Evolutionary conservation across 2,797 vertebrate genomes (phyloP).

Genomic region (Lagocephalus sceleratus): DNA sequence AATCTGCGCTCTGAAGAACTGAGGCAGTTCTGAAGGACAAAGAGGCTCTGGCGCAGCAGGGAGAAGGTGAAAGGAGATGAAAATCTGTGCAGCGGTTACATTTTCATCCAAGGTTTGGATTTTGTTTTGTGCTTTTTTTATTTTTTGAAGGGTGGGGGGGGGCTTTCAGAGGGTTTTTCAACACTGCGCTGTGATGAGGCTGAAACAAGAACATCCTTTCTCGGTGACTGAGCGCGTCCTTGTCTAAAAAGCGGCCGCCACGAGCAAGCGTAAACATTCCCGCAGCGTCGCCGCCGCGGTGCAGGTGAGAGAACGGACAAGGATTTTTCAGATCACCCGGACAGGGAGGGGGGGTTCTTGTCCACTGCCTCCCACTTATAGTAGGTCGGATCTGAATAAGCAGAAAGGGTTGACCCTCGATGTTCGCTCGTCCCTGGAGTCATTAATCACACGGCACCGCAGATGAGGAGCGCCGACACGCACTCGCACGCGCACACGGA

Average conservation of each 20-base stretch:
- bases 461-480: constrained; percentile 29
- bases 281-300: constrained; percentile 40
- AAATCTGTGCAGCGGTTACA: too few species aligned
- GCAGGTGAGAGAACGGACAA: constrained; percentile 61
- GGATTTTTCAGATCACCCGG: constrained; percentile 59
- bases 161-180: constrained; percentile 32
- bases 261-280: constrained; percentile 34
- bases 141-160: too few species aligned
- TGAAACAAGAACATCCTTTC: constrained; percentile 49
- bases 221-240: constrained; percentile 57
- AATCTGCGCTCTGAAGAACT: too few species aligned
- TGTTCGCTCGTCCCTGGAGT: constrained; percentile 58
- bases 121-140: neutral
- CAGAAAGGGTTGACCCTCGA: constrained; percentile 48
- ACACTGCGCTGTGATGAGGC: constrained; percentile 8
- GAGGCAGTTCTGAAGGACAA: too few species aligned
- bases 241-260: constrained; percentile 42
- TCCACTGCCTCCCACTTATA: constrained; percentile 53
- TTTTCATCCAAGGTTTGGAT: too few species aligned
- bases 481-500: constrained; percentile 12
- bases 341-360: constrained; percentile 61
- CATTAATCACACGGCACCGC: constrained; percentile 65
- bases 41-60: too few species aligned
- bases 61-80: too few species aligned
- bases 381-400: constrained; percentile 71